Conservation (phyloP, 2,888 invertebrate species). For the Campoletis raptor region DNA sequence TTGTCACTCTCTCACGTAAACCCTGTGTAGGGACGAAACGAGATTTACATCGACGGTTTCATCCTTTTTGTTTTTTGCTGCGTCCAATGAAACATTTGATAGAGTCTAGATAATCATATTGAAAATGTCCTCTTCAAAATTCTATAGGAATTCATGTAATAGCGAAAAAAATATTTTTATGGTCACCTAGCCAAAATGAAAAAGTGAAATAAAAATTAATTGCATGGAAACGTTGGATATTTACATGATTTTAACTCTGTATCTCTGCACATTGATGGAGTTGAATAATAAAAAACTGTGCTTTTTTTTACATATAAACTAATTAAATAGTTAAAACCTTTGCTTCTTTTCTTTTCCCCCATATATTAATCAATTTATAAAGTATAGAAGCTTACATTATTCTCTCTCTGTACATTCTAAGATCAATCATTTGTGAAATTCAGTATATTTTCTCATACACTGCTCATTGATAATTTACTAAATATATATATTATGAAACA, state of each 20-base stretch:
- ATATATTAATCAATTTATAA: too few species aligned
- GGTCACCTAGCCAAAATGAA: not conserved
- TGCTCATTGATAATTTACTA: not conserved
- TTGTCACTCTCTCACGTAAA: conserved; percentile 27
- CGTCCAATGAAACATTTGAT: conserved; percentile 9
- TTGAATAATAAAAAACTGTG: too few species aligned
- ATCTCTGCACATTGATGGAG: not conserved
- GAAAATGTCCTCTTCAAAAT: not conserved
- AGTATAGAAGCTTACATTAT: too few species aligned
- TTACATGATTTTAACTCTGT: not conserved
- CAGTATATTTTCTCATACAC: not conserved
- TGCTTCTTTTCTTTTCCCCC: too few species aligned
- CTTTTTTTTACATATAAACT: not conserved
- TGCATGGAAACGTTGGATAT: not conserved
- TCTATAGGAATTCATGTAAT: not conserved
- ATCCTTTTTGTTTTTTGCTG: not conserved
- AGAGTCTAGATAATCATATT: not conserved
- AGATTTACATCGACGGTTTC: not conserved
- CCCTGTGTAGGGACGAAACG: conserved; percentile 9
- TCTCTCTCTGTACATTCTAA: too few species aligned
- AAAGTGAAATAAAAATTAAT: not conserved
- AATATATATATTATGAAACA: not conserved
- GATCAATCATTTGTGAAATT: not conserved
- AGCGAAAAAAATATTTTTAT: not conserved
- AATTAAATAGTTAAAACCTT: too few species aligned